These are phyloP conservation scores for Nemotelus nigrinus DNA, from an alignment of 2,888 invertebrate genomes.

Conservation along the genomic window DNA sequence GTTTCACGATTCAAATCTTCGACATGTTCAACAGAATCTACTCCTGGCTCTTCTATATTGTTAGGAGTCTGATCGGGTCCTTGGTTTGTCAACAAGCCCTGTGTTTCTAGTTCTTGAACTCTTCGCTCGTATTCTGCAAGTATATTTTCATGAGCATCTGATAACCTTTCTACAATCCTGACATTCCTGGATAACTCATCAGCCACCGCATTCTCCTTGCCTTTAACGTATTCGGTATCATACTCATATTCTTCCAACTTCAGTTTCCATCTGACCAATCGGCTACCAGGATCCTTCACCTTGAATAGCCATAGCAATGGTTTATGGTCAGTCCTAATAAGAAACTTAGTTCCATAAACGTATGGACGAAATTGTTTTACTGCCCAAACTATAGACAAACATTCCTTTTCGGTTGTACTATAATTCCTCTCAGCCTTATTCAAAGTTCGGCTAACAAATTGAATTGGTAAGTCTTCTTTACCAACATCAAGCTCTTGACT, in stretches of 20 bases:
- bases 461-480: constrained; percentile 52
- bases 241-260: constrained; percentile 55
- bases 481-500: constrained; percentile 51
- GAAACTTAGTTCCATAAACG: constrained; percentile 54
- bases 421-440: constrained; percentile 53
- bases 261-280: constrained; percentile 55
- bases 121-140: neutral
- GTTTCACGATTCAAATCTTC: too few species aligned
- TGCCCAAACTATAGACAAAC: constrained; percentile 52
- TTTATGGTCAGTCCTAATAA: constrained; percentile 55
- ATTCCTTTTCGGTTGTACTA: constrained; percentile 51
- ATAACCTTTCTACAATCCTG: too few species aligned
- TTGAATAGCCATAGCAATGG: constrained; percentile 52
- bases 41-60: too few species aligned
- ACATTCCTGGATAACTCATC: too few species aligned
- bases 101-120: neutral
- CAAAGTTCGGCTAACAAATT: constrained; percentile 54
- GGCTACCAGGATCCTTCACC: constrained; percentile 52
- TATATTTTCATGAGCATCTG: neutral
- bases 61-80: too few species aligned
- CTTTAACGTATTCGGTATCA: constrained; percentile 51
- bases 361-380: constrained; percentile 54
- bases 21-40: too few species aligned
- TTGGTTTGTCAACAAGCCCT: too few species aligned
- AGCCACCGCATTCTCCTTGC: constrained; percentile 7